phyloP scores from a whole-genome alignment of 2,113 vertebrate genomes.

The Puntigrus tetrazona region DNA sequence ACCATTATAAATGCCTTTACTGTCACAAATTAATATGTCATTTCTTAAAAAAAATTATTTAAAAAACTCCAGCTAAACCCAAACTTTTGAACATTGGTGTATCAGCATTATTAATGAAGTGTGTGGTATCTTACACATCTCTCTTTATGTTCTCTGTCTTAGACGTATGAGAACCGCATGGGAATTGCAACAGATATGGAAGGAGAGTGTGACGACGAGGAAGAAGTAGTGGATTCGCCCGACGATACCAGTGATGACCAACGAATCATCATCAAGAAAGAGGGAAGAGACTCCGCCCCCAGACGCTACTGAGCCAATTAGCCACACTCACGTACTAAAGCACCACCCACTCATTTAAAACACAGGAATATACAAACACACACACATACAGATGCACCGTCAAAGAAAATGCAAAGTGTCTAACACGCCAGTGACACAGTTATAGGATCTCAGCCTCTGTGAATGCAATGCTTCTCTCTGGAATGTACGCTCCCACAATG shows the following conservation, averaged over 20 bases:
- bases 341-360: constrained; percentile 63
- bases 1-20: background rate
- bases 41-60: no score
- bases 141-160: background rate
- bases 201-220: constrained; percentile 77
- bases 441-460: constrained; percentile 70
- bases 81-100: background rate
- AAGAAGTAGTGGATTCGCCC: constrained; percentile 86
- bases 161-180: constrained; percentile 79
- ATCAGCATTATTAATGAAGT: background rate
- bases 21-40: no score
- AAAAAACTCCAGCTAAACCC: background rate
- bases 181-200: constrained; percentile 71
- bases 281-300: constrained; percentile 72
- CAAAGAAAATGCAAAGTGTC: constrained; percentile 51
- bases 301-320: constrained; percentile 79
- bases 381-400: constrained; percentile 65
- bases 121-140: background rate
- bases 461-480: constrained; percentile 73
- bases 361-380: constrained; percentile 37
- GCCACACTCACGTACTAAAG: constrained; percentile 54
- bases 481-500: constrained; percentile 78
- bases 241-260: constrained; percentile 79
- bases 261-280: constrained; percentile 84
- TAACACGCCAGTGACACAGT: constrained; percentile 53